Evolutionary conservation across 2,113 vertebrate species (phyloP).

Genomic region (Psittacara wagleri): DNA sequence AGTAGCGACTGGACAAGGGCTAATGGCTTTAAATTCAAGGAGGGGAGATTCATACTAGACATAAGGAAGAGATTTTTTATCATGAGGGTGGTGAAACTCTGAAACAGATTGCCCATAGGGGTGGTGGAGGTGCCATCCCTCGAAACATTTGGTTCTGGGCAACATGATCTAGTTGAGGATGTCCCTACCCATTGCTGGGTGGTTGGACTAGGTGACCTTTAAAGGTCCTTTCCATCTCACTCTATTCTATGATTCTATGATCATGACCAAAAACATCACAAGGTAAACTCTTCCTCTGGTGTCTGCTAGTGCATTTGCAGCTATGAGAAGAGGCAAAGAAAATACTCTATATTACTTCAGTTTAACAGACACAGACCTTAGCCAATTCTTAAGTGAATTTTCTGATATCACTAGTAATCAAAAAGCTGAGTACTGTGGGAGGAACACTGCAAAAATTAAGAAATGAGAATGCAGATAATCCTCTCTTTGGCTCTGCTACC

Average conservation of each 20-base stretch:
- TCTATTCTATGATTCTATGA: background rate
- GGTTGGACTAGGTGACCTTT: background rate
- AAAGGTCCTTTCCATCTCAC: background rate
- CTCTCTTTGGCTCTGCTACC: background rate
- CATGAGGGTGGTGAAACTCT: background rate
- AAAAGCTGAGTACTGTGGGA: background rate
- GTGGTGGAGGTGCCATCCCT: background rate
- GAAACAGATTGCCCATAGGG: background rate
- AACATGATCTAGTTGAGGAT: background rate
- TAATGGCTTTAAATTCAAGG: background rate
- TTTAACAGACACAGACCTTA: background rate
- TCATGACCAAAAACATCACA: background rate
- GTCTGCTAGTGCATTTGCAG: background rate
- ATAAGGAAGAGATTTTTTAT: background rate
- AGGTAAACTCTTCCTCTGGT: background rate
- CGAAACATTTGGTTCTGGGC: background rate
- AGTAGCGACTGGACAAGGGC: background rate
- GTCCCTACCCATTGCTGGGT: background rate
- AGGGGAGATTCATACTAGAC: background rate
- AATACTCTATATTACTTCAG: background rate
- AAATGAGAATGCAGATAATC: background rate
- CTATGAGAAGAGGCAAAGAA: background rate
- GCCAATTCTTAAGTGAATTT: background rate
- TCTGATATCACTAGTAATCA: background rate
- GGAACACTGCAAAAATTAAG: background rate